These are phyloP conservation scores for Aptenodytes patagonicus DNA, from an alignment of 2,113 vertebrate genomes.

Conservation along the genomic window DNA sequence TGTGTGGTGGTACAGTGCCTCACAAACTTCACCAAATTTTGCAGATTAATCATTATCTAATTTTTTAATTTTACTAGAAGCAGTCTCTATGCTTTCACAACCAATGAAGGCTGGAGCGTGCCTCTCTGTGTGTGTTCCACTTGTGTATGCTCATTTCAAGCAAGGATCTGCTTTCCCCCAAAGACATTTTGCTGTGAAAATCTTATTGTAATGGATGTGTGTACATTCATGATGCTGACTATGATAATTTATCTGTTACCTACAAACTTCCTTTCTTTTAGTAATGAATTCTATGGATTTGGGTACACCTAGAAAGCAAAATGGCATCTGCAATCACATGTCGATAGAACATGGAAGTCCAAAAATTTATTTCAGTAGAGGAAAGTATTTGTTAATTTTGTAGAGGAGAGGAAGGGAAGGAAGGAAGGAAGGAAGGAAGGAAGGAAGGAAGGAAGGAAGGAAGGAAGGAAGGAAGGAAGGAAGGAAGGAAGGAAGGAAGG, in stretches of 20 bases:
- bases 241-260: neutral
- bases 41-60: neutral
- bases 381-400: neutral
- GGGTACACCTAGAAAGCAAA: neutral
- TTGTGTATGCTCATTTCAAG: neutral
- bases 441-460: too few species aligned
- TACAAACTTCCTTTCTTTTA: neutral
- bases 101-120: neutral
- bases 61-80: neutral
- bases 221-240: neutral
- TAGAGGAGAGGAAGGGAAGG: neutral
- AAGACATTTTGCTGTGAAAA: slow-evolving; percentile 22
- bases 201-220: neutral
- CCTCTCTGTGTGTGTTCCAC: neutral
- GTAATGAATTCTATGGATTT: neutral
- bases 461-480: neutral
- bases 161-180: neutral
- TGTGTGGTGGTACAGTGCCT: neutral
- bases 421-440: neutral
- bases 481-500: neutral
- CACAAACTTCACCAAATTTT: neutral
- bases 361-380: neutral
- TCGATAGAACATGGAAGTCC: neutral
- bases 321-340: neutral
- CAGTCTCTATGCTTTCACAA: neutral